Percentiles rank a stretch among this genome's conserved stretches.
phyloP scores from a whole-genome alignment of 2,888 invertebrate genomes.

The Chrysina gloriosa region DNA sequence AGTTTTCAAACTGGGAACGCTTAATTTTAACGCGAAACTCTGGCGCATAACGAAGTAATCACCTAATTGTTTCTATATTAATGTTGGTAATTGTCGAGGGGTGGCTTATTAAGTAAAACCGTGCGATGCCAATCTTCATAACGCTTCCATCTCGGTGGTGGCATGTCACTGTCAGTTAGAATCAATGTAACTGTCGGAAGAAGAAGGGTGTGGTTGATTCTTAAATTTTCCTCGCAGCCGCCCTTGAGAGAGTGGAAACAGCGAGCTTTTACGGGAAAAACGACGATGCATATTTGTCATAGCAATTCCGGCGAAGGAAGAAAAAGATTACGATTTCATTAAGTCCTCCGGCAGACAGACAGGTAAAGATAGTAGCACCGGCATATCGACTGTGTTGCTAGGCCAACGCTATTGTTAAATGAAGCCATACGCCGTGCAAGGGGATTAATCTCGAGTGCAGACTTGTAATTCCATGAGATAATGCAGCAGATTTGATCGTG shows the following conservation, averaged over 20 bases:
- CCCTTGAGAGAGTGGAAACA: constrained; percentile 20
- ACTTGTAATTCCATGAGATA: constrained; percentile 50
- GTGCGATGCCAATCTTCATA: constrained; percentile 50
- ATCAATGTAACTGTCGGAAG: constrained; percentile 50
- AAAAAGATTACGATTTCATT: constrained; percentile 51
- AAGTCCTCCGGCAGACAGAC: constrained; percentile 37
- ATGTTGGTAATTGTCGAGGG: constrained; percentile 49
- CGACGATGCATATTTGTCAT: constrained; percentile 47
- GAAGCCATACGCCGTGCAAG: constrained; percentile 33
- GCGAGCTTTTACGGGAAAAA: constrained; percentile 13
- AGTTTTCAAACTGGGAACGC: too few relatives aligned
- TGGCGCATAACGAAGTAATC: neutral
- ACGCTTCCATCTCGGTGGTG: constrained; percentile 48
- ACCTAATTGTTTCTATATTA: constrained; percentile 25
- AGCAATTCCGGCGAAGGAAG: constrained; percentile 43
- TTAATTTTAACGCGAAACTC: neutral
- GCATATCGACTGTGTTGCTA: constrained; percentile 34
- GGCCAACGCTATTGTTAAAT: constrained; percentile 45
- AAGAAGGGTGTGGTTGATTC: constrained; percentile 45
- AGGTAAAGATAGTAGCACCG: constrained; percentile 34
- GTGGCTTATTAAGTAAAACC: constrained; percentile 50
- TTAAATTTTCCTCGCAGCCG: constrained; percentile 23
- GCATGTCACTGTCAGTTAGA: constrained; percentile 53
- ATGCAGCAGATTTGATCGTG: constrained; percentile 53
- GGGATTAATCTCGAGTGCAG: constrained; percentile 48